These are phyloP conservation scores for Cepphus grylle DNA, from an alignment of 2,113 vertebrate genomes.

Conservation along the genomic window DNA sequence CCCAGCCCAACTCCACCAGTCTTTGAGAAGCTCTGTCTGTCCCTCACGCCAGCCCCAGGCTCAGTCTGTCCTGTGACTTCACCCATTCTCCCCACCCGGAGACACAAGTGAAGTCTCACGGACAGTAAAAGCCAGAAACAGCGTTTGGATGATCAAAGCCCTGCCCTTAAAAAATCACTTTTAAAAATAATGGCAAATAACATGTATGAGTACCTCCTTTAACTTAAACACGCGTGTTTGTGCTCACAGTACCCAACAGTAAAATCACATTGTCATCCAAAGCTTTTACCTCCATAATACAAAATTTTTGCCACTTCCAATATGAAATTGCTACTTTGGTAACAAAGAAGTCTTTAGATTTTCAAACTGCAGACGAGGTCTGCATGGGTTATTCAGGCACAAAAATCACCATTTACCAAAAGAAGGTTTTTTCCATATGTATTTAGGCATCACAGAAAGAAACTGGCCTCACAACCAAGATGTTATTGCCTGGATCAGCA, in stretches of 20 bases:
- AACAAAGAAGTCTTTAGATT: not conserved
- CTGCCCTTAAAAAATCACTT: not conserved
- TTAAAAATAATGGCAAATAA: not conserved
- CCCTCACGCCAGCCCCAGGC: not conserved
- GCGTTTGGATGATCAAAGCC: not conserved
- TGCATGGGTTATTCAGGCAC: not conserved
- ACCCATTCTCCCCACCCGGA: not conserved
- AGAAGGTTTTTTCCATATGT: not conserved
- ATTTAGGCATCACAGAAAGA: not conserved
- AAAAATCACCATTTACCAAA: not conserved
- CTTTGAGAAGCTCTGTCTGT: not conserved
- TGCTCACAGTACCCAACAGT: not conserved
- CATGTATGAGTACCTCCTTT: not conserved
- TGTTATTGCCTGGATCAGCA: not conserved
- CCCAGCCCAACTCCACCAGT: not conserved
- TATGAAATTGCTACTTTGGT: not conserved
- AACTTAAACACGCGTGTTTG: fast-evolving
- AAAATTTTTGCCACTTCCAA: not conserved
- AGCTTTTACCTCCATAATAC: not conserved
- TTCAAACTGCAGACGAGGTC: not conserved
- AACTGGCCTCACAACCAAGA: not conserved
- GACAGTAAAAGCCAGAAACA: not conserved
- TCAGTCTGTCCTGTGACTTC: not conserved
- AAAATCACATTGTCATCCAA: not conserved
- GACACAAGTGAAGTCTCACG: not conserved